A percentile compares a stretch with the other conserved stretches of the same genome.
phyloP scores from a whole-genome alignment of 23 tunicate genomes.

The Halocynthia roretzi region DNA sequence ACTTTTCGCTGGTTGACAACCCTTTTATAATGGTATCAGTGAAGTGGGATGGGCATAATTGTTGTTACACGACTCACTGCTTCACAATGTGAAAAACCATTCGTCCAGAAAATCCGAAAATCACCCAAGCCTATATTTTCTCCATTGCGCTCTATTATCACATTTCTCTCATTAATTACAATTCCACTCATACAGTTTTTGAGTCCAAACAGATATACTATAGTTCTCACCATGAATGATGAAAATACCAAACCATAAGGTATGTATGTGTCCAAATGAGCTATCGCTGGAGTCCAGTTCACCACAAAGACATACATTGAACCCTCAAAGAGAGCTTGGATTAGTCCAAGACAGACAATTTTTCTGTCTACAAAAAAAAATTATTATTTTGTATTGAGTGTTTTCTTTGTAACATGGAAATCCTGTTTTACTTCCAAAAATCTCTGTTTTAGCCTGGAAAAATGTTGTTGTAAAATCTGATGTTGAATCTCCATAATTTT shows the following conservation, averaged over 20 bases:
- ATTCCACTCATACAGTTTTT: too few relatives aligned
- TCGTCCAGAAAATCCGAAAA: too few relatives aligned
- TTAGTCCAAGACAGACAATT: conserved; percentile 41
- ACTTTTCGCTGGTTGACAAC: too few relatives aligned
- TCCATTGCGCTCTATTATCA: too few relatives aligned
- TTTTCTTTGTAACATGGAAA: neutral
- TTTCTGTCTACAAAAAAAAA: conserved; percentile 19
- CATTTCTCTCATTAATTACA: too few relatives aligned
- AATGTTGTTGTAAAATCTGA: conserved; percentile 14
- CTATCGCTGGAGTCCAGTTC: conserved; percentile 72
- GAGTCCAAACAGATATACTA: neutral
- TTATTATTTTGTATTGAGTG: neutral
- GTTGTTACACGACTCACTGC: too few relatives aligned
- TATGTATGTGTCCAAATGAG: conserved; percentile 14
- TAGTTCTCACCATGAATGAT: conserved; percentile 48
- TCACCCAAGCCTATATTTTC: too few relatives aligned
- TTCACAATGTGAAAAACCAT: too few relatives aligned
- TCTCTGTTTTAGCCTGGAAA: conserved; percentile 6
- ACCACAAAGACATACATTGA: conserved; percentile 74
- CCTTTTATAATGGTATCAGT: too few relatives aligned
- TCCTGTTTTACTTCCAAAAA: conserved; percentile 11
- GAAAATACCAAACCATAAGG: conserved; percentile 68
- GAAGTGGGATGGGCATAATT: too few relatives aligned
- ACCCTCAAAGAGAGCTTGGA: conserved; percentile 70
- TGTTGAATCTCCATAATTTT: conserved; percentile 49